Percentiles rank a stretch among this genome's conserved stretches.
Conservation (phyloP, 2,113 vertebrate genomes). For the Notiomystis cincta region DNA sequence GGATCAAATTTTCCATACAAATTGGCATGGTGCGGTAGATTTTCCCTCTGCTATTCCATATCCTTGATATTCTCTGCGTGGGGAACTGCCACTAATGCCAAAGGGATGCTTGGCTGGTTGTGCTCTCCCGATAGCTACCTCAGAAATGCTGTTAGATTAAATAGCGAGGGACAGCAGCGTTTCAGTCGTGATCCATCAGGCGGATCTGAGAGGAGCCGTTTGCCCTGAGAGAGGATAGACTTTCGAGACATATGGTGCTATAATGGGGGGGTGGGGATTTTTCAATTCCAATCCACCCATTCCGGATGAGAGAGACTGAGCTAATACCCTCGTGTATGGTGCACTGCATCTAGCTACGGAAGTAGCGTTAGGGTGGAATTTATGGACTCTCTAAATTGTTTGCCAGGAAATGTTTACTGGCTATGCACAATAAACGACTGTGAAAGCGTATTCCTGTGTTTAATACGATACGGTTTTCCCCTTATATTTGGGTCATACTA, state of each 20-base stretch:
- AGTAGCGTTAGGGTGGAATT: conserved; percentile 69
- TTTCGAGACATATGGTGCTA: conserved; percentile 70
- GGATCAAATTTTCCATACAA: conserved; percentile 42
- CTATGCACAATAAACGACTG: conserved; percentile 67
- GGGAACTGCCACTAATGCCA: neutral
- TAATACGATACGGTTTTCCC: conserved; percentile 43
- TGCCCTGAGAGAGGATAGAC: conserved; percentile 64
- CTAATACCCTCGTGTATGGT: conserved; percentile 69
- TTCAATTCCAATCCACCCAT: conserved; percentile 71
- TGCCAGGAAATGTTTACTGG: conserved; percentile 72
- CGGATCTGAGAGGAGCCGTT: conserved; percentile 56
- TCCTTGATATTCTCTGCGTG: neutral
- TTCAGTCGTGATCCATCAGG: conserved; percentile 47
- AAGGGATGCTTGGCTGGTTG: neutral
- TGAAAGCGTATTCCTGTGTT: conserved; percentile 53
- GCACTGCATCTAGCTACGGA: conserved; percentile 64
- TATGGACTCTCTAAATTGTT: conserved; percentile 70
- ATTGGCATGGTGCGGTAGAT: neutral
- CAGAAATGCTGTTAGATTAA: conserved; percentile 35
- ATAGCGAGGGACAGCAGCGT: conserved; percentile 35
- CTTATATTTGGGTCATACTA: conserved; percentile 45
- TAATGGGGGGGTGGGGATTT: conserved; percentile 57
- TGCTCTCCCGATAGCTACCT: conserved; percentile 22
- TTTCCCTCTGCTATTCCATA: conserved; percentile 29
- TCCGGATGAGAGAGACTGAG: conserved; percentile 69